phyloP scores from a whole-genome alignment of 2,113 vertebrate species.

The Labrus mixtus region DNA sequence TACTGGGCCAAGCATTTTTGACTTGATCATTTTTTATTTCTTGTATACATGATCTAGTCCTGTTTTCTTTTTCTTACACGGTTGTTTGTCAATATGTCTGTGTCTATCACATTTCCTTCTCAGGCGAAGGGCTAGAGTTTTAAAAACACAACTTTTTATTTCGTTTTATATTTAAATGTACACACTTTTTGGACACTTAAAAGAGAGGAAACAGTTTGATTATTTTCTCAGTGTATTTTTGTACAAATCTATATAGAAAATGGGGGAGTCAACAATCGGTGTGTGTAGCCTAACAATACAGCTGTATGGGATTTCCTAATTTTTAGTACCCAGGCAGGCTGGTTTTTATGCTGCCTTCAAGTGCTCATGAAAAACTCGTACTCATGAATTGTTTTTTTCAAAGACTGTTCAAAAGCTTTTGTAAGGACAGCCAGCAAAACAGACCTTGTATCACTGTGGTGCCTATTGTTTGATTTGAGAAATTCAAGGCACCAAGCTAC shows the following conservation, averaged over 20 bases:
- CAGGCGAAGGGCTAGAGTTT: slow-evolving; percentile 99
- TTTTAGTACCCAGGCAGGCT: slow-evolving; percentile 90
- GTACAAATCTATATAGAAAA: slow-evolving; percentile 98
- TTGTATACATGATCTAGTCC: slow-evolving; percentile 76
- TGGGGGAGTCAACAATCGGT: slow-evolving; percentile 97
- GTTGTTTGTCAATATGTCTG: slow-evolving; percentile 77
- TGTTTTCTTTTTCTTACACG: slow-evolving; percentile 83
- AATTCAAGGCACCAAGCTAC: slow-evolving; percentile 48
- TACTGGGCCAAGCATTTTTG: slow-evolving; percentile 97
- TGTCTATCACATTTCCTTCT: slow-evolving; percentile 92
- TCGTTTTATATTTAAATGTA: slow-evolving; percentile 99
- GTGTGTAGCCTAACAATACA: slow-evolving; percentile 89
- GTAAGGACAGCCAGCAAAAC: slow-evolving; percentile 42
- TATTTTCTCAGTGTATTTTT: slow-evolving; percentile 99
- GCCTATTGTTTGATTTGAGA: slow-evolving; percentile 51
- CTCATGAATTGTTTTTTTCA: slow-evolving; percentile 16
- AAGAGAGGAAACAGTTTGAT: slow-evolving; percentile 98
- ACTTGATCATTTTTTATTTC: slow-evolving; percentile 82
- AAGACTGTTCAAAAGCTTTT: slow-evolving; percentile 41
- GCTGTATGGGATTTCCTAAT: slow-evolving; percentile 98
- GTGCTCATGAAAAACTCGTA: slow-evolving; percentile 68
- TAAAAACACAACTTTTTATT: slow-evolving; percentile 90
- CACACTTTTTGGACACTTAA: slow-evolving; percentile 99
- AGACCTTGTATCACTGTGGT: slow-evolving; percentile 56
- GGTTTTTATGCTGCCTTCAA: slow-evolving; percentile 87